phyloP scores from a whole-genome alignment of 2,113 vertebrate genomes.

The Anthoscopus minutus region DNA sequence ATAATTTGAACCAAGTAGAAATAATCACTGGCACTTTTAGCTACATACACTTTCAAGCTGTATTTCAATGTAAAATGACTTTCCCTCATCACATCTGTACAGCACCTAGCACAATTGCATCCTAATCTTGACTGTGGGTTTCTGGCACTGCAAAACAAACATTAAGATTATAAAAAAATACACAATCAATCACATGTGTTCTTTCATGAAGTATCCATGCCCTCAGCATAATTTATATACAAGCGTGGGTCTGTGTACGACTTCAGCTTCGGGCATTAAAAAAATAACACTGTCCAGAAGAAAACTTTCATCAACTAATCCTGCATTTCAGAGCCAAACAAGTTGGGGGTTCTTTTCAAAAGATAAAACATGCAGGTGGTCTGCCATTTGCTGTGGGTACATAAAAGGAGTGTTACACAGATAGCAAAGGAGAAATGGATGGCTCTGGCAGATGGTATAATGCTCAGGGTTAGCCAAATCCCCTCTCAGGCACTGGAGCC shows the following conservation, averaged over 20 bases:
- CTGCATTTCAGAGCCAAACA: neutral
- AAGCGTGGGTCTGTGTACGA: neutral
- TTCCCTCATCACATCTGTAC: neutral
- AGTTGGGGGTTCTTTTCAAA: neutral
- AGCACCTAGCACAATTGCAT: neutral
- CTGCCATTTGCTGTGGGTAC: conserved; percentile 37
- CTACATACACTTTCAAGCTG: neutral
- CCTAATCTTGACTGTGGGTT: neutral
- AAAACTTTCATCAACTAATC: neutral
- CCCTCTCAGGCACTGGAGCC: neutral
- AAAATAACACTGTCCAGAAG: neutral
- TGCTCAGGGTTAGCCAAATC: conserved; percentile 50
- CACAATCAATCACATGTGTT: neutral
- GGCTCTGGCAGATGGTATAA: conserved; percentile 10
- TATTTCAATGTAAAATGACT: neutral
- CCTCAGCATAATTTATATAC: neutral
- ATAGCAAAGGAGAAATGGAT: conserved; percentile 13
- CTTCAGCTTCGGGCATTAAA: neutral
- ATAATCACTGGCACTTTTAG: neutral
- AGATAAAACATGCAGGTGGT: neutral
- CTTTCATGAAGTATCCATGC: neutral
- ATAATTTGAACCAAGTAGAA: neutral
- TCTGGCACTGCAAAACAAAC: neutral
- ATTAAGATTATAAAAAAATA: neutral
- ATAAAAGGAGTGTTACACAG: conserved; percentile 19